These are phyloP conservation scores for Chrysolina haemoptera DNA, from an alignment of 2,888 invertebrate genomes.

Conservation along the genomic window DNA sequence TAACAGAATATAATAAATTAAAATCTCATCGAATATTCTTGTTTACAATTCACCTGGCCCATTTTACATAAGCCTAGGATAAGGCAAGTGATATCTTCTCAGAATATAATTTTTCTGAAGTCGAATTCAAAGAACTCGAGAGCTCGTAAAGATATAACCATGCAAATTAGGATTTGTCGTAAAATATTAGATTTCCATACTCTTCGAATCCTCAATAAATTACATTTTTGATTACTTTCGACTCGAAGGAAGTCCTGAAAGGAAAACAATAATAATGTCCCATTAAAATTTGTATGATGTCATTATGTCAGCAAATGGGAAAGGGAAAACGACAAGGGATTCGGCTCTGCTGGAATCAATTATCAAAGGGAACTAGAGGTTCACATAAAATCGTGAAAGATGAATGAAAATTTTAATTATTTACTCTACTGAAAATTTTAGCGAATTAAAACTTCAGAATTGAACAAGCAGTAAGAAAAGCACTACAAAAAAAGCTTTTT, in stretches of 20 bases:
- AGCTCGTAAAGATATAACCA: neutral
- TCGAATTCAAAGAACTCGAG: neutral
- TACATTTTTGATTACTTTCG: neutral
- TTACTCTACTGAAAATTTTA: no score
- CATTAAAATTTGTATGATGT: constrained; percentile 1
- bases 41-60: no score
- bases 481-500: no score
- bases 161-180: neutral
- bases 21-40: no score
- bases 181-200: neutral
- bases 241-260: neutral
- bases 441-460: no score
- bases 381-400: no score
- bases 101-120: neutral
- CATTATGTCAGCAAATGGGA: constrained; percentile 1
- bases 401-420: no score
- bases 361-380: neutral
- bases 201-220: neutral
- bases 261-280: neutral
- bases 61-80: no score
- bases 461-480: no score
- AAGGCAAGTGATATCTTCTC: neutral
- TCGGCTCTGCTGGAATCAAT: neutral
- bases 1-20: no score
- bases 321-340: neutral